Conservation (phyloP, 2,113 vertebrate species). For the Marcusenius ussheri region DNA sequence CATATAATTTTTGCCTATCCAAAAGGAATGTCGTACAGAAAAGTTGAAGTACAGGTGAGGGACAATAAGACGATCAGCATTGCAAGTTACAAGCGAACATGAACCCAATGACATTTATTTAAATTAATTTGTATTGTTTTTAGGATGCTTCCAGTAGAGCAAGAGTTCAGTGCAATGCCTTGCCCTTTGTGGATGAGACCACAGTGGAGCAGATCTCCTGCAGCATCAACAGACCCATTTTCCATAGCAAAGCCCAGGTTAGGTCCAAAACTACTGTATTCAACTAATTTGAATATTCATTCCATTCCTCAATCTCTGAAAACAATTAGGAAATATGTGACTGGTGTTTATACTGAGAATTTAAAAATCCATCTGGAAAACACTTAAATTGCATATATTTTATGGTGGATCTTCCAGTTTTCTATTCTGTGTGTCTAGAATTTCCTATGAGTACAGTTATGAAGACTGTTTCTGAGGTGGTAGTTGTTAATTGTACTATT, state of each 20-base stretch:
- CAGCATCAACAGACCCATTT: constrained; percentile 63
- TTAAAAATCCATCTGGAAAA: not conserved
- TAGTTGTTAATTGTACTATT: not conserved
- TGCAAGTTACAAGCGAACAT: not conserved
- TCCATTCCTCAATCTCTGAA: not conserved
- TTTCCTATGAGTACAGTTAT: not conserved
- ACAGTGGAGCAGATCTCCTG: constrained; percentile 48
- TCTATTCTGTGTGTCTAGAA: not conserved
- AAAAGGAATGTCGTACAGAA: constrained; percentile 61
- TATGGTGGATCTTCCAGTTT: not conserved
- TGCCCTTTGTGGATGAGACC: constrained; percentile 35
- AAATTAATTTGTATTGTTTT: not conserved
- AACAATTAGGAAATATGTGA: not conserved
- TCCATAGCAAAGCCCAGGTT: constrained; percentile 54
- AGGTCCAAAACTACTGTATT: constrained; percentile 4
- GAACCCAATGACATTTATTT: not conserved
- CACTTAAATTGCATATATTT: not conserved
- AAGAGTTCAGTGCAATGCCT: constrained; percentile 56
- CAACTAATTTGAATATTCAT: not conserved
- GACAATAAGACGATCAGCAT: not conserved
- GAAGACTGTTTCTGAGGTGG: not conserved
- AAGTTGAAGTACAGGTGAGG: constrained; percentile 51
- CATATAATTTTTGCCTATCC: constrained; percentile 59
- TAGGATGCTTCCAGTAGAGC: constrained; percentile 19
- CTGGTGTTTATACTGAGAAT: not conserved